phyloP scores from a whole-genome alignment of 1,140 invertebrate species.

The Hypsibius dujardini region DNA sequence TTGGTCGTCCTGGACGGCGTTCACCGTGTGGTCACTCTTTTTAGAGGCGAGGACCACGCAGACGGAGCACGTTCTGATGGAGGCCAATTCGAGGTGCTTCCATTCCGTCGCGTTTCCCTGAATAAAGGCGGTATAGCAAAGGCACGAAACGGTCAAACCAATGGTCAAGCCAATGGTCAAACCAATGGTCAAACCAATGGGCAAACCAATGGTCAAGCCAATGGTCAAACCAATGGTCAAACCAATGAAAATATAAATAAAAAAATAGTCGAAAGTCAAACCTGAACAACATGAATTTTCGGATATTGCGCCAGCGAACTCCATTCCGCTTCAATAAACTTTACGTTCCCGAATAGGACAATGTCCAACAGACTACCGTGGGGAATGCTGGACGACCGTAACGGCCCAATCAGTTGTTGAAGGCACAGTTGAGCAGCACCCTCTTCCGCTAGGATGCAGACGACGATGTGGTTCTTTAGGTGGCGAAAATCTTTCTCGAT shows the following conservation, averaged over 20 bases:
- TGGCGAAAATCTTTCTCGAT: neutral
- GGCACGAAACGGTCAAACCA: no score
- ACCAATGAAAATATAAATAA: neutral
- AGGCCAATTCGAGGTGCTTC: neutral
- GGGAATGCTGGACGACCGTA: neutral
- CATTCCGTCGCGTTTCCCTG: neutral
- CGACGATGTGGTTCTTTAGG: neutral
- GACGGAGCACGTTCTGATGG: neutral
- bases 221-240: no score
- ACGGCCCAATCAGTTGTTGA: neutral
- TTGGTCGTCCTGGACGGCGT: neutral
- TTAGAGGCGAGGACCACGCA: neutral
- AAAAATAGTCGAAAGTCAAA: no score
- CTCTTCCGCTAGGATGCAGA: neutral
- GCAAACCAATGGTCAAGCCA: no score
- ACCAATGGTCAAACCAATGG: no score
- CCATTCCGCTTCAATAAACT: neutral
- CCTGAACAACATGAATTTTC: neutral
- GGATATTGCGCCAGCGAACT: neutral
- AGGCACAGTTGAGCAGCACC: neutral
- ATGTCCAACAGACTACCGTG: neutral
- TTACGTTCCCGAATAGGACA: neutral
- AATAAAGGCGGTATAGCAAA: no score
- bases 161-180: no score
- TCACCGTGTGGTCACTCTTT: neutral